phyloP scores from a whole-genome alignment of 2,797 vertebrate species.

The Staurois parvus region DNA sequence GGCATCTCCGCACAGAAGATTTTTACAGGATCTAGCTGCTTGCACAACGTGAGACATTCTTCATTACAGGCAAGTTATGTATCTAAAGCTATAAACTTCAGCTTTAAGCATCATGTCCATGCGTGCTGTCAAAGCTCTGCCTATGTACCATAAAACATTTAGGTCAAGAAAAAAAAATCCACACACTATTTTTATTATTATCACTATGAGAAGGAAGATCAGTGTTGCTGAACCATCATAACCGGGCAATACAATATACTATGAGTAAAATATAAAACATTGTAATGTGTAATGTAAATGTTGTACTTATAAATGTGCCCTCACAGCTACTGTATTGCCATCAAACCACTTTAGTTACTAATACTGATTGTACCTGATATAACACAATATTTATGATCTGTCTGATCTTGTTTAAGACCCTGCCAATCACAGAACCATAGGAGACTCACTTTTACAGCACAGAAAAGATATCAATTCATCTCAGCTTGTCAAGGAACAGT shows the following conservation, averaged over 20 bases:
- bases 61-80: too few species aligned
- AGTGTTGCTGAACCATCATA: not conserved
- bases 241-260: too few species aligned
- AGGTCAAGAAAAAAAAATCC: too few species aligned
- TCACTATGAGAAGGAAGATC: too few species aligned
- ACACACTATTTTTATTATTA: too few species aligned
- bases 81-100: too few species aligned
- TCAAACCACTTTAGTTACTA: not conserved
- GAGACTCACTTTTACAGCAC: slow-evolving; percentile 15
- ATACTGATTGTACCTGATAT: not conserved
- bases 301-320: not conserved
- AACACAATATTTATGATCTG: slow-evolving; percentile 32
- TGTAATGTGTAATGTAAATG: not conserved
- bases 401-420: slow-evolving; percentile 24
- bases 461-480: slow-evolving; percentile 42
- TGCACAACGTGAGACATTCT: too few species aligned
- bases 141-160: too few species aligned
- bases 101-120: too few species aligned
- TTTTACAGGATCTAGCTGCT: too few species aligned
- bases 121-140: too few species aligned
- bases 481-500: slow-evolving; percentile 36
- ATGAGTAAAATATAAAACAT: not conserved
- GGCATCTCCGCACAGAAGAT: too few species aligned
- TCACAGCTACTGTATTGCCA: not conserved
- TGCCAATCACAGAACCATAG: slow-evolving; percentile 32